phyloP scores from a whole-genome alignment of 2,888 invertebrate species.

The Leptinotarsa rubiginosa region DNA sequence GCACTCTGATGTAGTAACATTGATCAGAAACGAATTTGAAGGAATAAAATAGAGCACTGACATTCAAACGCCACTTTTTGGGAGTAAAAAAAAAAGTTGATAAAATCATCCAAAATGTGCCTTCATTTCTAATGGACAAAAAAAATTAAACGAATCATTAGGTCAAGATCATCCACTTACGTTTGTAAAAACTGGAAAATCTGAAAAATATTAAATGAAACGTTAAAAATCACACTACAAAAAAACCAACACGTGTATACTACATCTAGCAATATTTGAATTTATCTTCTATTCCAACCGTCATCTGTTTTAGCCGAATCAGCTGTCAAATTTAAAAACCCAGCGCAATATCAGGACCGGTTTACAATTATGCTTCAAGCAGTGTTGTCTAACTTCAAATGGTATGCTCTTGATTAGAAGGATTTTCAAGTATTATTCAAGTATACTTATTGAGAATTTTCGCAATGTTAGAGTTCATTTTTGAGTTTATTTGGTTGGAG shows the following conservation, averaged over 20 bases:
- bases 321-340: conserved; percentile 5
- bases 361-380: not conserved
- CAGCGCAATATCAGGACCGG: not conserved
- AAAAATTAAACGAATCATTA: not conserved
- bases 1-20: not conserved
- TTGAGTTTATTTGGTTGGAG: no score
- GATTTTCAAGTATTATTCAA: no score
- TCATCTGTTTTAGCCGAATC: not conserved
- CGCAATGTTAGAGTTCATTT: no score
- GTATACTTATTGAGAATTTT: no score
- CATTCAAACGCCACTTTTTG: not conserved
- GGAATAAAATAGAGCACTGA: no score
- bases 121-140: not conserved
- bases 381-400: not conserved
- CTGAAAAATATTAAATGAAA: not conserved
- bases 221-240: conserved; percentile 10
- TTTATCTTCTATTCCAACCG: not conserved
- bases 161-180: conserved; percentile 2
- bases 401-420: no score
- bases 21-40: no score
- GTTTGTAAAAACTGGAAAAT: not conserved
- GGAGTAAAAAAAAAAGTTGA: not conserved
- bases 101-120: not conserved
- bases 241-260: conserved; percentile 22
- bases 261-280: not conserved